Evolutionary conservation across 2,113 vertebrate species (phyloP), one percentile per base, ranked within the genome.

Genomic region (Syngnathus floridae): DNA sequence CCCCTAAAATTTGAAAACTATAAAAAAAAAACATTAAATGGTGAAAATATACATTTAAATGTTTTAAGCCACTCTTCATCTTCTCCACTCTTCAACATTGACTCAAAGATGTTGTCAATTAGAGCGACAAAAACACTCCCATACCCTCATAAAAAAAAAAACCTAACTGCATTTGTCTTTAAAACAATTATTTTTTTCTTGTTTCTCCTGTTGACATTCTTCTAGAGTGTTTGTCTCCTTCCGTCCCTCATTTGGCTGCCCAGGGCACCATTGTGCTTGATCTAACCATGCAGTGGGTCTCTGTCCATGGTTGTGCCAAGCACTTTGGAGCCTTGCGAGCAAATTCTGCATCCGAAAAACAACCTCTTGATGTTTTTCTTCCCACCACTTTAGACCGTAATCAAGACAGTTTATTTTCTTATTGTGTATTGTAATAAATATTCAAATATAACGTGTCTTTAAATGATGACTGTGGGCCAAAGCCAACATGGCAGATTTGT

Each of bases 221-320:
- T 21, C 7, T 57, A 6, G 55, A 3, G 17, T 2, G 19, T 38
- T 37, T 40, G 3, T 41, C 31, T 66, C 67, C 14, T 16, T 51
- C 55, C 52, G 61, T 76, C 12, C 12, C 17, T 70, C 69, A 11
- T n/a, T 48, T 58, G 51, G 61, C 76, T 73, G 89, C 89, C 83
- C 85, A 81, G 75, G 89, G 86, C 90, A 8, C 89, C 90, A 91
- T 92, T 92, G 91, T 92, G 91, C 91, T 92, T 92, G 91, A 92
- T 92, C 90, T 92, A 92, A 92, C 91, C 90, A 92, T 92, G 91
- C 90, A 91, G 89, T 88, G 80, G 12, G 17, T 83, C 78, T 81
- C 76, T 81, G 86, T 91, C 84, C 91, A 92, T 92, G 91, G 91
- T 92, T 91, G 75, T 88, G 81, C 90, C 91, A 92, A 91, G 91